Evolutionary conservation across 2,113 vertebrate genomes (phyloP).

Genomic region (Serinus canaria): DNA sequence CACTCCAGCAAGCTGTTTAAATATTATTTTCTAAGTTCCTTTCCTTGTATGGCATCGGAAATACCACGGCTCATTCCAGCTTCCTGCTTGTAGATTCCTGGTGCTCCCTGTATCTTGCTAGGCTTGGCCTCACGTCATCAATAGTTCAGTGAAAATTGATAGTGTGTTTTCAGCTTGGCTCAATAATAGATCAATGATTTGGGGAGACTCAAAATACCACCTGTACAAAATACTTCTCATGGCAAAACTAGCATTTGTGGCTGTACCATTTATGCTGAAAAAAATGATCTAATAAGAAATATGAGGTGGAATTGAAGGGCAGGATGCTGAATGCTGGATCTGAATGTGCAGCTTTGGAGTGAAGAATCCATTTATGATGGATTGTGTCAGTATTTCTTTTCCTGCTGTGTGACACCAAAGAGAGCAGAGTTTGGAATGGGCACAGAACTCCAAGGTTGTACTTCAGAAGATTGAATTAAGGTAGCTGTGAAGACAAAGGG

Average conservation of each 20-base stretch:
- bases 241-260: background rate
- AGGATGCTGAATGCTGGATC: background rate
- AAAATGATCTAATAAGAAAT: background rate
- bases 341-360: background rate
- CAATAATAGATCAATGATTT: background rate
- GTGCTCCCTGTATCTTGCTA: background rate
- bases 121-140: background rate
- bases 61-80: background rate
- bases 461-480: background rate
- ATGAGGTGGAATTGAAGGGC: background rate
- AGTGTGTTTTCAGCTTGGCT: background rate
- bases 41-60: background rate
- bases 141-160: background rate
- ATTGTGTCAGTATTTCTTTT: background rate
- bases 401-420: background rate
- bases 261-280: background rate
- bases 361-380: background rate
- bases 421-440: background rate
- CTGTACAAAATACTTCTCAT: background rate
- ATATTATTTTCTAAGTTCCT: conserved; percentile 3
- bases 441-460: background rate
- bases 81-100: background rate
- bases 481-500: background rate
- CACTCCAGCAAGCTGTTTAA: background rate
- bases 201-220: background rate